Base-by-base conservation (phyloP, 1,140 invertebrate genomes). In the Brachionus rotundiformis region DNA sequence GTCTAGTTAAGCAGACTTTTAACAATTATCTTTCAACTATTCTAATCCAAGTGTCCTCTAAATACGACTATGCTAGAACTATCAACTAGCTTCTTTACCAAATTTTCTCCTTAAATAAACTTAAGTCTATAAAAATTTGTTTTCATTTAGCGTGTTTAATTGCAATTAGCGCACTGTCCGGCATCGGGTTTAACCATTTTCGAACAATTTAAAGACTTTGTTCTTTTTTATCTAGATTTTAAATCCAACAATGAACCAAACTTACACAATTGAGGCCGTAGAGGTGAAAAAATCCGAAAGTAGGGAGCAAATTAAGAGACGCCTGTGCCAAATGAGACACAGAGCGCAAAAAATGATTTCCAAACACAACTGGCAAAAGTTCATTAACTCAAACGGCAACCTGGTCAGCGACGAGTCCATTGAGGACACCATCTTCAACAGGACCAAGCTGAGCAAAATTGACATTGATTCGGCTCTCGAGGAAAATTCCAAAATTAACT, bases 51-150 rank as follows among this genome's bases (percentile, higher is more conserved):
- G 31, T 68, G 63, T 68, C 63, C 16, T 36, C 29, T 7, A 68
- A 68, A 68, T 68, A 68, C 27, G 7, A 68, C 29, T 68, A 68
- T 68, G 63, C 16, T 19, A 68, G 10, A 33, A 8, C 29, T 68
- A 19, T 36, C 29, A 68, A 10, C 47, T n/a, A 54, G 23, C n/a
- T 54, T 54, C 47, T 33, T 19, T 68, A 68, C 63, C 63, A 68
- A 68, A 68, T 68, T 68, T 33, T 63, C 25, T 33, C n/a, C 25
- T n/a, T 63, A 63, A 63, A 63, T 63, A 68, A 36, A 33, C 63
- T 68, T 36, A 68, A 68, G 63, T 68, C 63, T 36, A 68, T 63
- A 63, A 63, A 63, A 68, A 33, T 68, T 68, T 68, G 63, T 68
- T 68, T 68, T 68, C 63, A 33, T 68, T 68, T 68, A 68, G 63